A percentile compares a stretch with the other conserved stretches of the same genome.
Conservation (phyloP, 2,797 vertebrate species). For the Eidolon dupreanum region DNA sequence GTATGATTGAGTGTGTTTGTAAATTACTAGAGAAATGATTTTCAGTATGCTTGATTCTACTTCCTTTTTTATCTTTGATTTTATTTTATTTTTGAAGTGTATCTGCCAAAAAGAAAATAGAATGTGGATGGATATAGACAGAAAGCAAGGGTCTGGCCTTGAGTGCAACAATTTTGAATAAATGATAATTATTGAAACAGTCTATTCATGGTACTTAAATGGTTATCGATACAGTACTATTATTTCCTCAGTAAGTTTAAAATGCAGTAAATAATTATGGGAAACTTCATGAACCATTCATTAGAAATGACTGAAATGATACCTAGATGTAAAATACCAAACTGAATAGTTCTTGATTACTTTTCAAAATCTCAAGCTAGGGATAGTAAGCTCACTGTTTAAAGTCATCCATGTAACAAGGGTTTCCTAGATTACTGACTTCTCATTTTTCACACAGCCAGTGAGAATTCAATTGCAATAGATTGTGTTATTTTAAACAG, state of each 20-base stretch:
- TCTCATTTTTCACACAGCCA: neutral
- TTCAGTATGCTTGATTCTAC: neutral
- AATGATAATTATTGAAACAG: neutral
- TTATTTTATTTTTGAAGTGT: neutral
- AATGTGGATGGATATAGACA: neutral
- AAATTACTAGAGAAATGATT: neutral
- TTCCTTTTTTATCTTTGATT: neutral
- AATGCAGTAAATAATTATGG: constrained; percentile 40
- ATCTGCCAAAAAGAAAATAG: neutral
- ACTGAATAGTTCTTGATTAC: constrained; percentile 38
- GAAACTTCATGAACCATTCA: constrained; percentile 12
- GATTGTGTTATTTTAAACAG: constrained; percentile 37
- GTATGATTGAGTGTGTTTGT: neutral
- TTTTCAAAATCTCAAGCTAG: constrained; percentile 44
- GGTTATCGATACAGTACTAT: neutral
- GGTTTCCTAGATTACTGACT: neutral
- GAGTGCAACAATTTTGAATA: neutral
- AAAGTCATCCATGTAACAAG: neutral
- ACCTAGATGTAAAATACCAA: constrained; percentile 1
- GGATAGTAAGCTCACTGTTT: constrained; percentile 1
- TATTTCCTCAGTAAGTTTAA: constrained; percentile 18
- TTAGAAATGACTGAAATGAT: constrained; percentile 44
- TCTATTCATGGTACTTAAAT: neutral
- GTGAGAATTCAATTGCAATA: constrained; percentile 59
- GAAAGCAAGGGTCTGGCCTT: neutral